Evolutionary conservation across 92 coral and sea anemone species (phyloP), one percentile per base, ranked within the genome.

Genomic region (Meandrina meandrites): DNA sequence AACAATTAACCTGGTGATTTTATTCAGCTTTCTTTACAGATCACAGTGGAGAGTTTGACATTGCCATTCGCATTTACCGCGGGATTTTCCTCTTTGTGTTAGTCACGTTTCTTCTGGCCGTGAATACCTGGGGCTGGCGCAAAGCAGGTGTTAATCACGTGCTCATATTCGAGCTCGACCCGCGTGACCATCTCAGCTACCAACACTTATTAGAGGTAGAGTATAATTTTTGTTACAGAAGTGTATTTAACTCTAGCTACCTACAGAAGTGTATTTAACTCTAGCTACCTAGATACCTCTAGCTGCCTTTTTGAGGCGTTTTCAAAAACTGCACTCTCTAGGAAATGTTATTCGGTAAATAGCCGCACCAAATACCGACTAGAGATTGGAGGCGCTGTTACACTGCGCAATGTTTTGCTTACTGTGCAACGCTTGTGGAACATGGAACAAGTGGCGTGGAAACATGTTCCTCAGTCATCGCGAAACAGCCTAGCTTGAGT

Each of bases 101-200:
- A 53, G 94, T 95, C 64, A 97, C 96, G 0, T 97, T 97, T 82
- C 89, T 97, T 27, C 88, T 97, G 79, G 99, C 99, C 75, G 76
- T 97, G 68, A 97, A 97, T 66, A 97, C 99, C 35, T 95, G 92
- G 90, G 98, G 99, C 36, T 97, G 99, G 99, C 90, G 99, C 37
- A 87, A 96, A 83, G 94, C 98, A 13, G 99, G 99, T 15, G 99
- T 97, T 34, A 97, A 97, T 88, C 99, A 97, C 82, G 99, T 97
- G 78, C 92, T 97, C 27, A 97, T 97, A 86, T 97, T 97, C 81
- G 99, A 97, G 81, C 93, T 97, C 24, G 98, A 97, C 64, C 99
- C 99, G 31, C 90, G 99, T 56, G 90, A 96, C 64, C 98, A 97
- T 85, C 94, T 97, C 4, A 97, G 94, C 81, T 97, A 93, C 84